Base-by-base conservation (phyloP, 2,113 vertebrate genomes). In the Gambusia affinis region DNA sequence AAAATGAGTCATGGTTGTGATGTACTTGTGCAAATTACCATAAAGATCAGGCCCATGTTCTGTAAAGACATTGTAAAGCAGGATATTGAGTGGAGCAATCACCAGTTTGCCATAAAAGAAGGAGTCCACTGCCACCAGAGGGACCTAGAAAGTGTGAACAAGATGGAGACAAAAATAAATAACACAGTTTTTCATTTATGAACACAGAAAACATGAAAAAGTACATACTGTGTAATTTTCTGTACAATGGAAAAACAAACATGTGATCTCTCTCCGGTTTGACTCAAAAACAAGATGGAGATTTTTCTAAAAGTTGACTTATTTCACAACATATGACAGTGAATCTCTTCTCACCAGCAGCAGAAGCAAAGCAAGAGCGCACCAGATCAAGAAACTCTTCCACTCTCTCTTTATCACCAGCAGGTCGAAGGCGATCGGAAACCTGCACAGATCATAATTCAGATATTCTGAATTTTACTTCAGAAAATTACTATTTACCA, bases 41-140 rank as follows among this genome's bases (percentile, higher is more conserved):
- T 99, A 99, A 24, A 99, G 95, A 86, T 99, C 97, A 0, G 98
- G 98, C 69, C 98, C 98, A 24, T 99, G 98, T 47, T 95, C 89
- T 33, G 97, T 98, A 85, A 99, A 99, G 80, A 99, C 96, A 1
- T 99, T 99, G 91, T 99, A 99, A 4, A 98, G 71, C 27, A 99
- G 91, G 70, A 99, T 99, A 91, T 98, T 99, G 74, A 99, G 95
- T 15, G 98, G 98, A 0, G 98, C 93, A 31, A 98, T 87, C 66
- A 98, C 98, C 87, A 98, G 83, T 91, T 98, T 98, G 27, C 97
- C 98, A 5, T 99, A 99, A 88, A 98, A 93, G 88, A 96, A 97
- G 78, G 97, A 98, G 93, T 99, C 98, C 71, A 99, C 94, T n/a
- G 89, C 85, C 71, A 98, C 94, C 70, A 97, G 80, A 8, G 98